These are phyloP conservation scores for Cardiocondyla obscurior DNA, from an alignment of 1,140 invertebrate species.

Conservation along the genomic window DNA sequence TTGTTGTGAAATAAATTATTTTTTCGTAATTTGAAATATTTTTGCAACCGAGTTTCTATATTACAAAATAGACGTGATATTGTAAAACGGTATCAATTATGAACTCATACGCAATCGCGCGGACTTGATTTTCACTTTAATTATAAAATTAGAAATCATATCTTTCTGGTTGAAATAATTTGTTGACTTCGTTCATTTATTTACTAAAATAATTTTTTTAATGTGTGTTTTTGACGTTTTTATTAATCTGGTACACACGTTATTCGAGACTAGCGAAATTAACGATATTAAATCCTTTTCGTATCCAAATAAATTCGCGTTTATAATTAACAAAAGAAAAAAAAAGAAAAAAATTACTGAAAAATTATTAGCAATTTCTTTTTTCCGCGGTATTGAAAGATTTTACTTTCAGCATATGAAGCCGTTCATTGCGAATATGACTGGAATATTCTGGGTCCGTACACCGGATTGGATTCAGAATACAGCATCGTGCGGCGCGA, in stretches of 20 bases:
- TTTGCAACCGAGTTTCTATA: neutral
- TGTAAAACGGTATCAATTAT: constrained; percentile 19
- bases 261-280: neutral
- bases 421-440: neutral
- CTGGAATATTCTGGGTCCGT: constrained; percentile 32
- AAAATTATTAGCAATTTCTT: neutral
- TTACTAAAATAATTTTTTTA: too few relatives aligned
- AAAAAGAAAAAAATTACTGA: constrained; percentile 13
- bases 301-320: neutral
- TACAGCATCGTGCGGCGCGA: neutral
- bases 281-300: neutral
- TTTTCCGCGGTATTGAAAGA: neutral
- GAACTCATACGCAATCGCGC: neutral
- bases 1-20: constrained; percentile 17
- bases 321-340: too few relatives aligned
- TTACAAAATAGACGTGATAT: neutral
- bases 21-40: neutral
- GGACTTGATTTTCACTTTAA: neutral
- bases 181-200: neutral
- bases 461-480: constrained; percentile 28
- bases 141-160: neutral
- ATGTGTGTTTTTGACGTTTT: neutral
- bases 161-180: neutral
- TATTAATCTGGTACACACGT: neutral
- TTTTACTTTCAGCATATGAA: neutral